Conservation (phyloP, 2,113 vertebrate species). For the Catharus fuscescens region DNA sequence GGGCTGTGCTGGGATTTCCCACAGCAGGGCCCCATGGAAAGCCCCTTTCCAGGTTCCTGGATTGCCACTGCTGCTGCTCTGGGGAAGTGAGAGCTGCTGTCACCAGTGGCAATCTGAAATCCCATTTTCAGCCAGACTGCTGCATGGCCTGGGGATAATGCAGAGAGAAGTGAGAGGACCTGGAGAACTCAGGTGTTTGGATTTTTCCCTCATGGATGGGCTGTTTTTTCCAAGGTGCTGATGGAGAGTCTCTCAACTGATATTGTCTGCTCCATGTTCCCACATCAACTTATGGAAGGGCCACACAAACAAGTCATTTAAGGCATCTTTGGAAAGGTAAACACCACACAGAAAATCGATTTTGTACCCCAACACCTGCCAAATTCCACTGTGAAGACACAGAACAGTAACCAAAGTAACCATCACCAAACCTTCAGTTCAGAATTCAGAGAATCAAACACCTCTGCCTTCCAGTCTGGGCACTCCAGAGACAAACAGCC, state of each 20-base stretch:
- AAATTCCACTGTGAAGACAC: fast-evolving
- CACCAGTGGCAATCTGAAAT: fast-evolving
- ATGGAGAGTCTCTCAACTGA: fast-evolving
- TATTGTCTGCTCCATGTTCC: neutral
- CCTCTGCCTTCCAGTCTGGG: neutral
- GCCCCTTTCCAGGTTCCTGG: neutral
- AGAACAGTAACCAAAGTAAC: fast-evolving
- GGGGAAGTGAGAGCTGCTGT: neutral
- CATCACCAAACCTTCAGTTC: fast-evolving
- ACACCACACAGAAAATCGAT: neutral
- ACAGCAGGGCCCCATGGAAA: neutral
- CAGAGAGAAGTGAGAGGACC: fast-evolving
- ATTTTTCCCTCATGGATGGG: fast-evolving
- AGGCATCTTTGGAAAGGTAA: neutral
- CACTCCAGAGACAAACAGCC: neutral
- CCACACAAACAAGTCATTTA: neutral
- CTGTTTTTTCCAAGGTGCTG: neutral
- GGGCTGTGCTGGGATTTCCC: neutral
- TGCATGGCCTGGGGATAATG: fast-evolving
- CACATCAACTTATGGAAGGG: fast-evolving
- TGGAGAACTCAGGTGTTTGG: neutral
- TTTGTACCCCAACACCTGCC: neutral
- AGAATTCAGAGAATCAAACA: neutral
- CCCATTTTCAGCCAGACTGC: neutral
- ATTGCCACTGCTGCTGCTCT: fast-evolving